phyloP scores from a whole-genome alignment of 2,888 invertebrate species.

The Tillus elongatus region DNA sequence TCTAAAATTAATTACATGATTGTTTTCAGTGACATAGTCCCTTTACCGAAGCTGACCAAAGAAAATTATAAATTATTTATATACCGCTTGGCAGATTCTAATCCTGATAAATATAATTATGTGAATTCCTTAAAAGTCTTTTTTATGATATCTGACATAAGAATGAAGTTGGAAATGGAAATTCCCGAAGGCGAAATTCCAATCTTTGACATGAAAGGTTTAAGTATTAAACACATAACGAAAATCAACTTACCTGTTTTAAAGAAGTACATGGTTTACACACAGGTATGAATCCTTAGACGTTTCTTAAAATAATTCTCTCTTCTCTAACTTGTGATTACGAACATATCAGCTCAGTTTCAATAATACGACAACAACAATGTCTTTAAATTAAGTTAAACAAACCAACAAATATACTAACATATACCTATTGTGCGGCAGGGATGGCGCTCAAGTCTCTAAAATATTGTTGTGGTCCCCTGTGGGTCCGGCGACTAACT shows the following conservation, averaged over 20 bases:
- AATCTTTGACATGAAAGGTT: constrained; percentile 60
- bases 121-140: constrained; percentile 58
- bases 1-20: neutral
- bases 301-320: too few relatives aligned
- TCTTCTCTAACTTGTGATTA: too few relatives aligned
- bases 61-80: constrained; percentile 60
- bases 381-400: too few relatives aligned
- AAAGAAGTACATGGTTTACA: constrained; percentile 62
- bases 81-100: constrained; percentile 53
- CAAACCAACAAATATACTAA: too few relatives aligned
- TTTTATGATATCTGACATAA: constrained; percentile 63
- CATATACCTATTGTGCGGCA: too few relatives aligned
- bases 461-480: too few relatives aligned
- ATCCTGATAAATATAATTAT: constrained; percentile 57
- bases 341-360: too few relatives aligned
- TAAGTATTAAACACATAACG: constrained; percentile 53
- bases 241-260: constrained; percentile 54
- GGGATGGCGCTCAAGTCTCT: too few relatives aligned
- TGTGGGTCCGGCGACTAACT: too few relatives aligned
- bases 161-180: constrained; percentile 49
- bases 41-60: constrained; percentile 56
- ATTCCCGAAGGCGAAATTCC: constrained; percentile 60
- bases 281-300: constrained; percentile 47
- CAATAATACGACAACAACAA: too few relatives aligned
- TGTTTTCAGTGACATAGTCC: constrained; percentile 56